These are phyloP conservation scores for Pelodiscus sinensis DNA, from an alignment of 2,113 vertebrate genomes.

Conservation along the genomic window DNA sequence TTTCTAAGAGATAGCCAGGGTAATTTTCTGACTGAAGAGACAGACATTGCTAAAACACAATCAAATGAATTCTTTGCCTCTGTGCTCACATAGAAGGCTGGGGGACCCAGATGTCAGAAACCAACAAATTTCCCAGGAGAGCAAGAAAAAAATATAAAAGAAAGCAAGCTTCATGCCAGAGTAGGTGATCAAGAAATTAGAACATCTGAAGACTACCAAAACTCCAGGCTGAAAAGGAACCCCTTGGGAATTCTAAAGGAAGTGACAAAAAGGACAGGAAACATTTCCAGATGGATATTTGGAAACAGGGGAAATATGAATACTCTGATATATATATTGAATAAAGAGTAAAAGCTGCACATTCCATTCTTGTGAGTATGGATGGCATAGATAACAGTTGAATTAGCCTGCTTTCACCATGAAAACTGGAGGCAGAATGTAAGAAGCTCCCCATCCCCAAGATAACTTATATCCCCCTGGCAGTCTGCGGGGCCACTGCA, in stretches of 20 bases:
- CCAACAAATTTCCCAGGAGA: slow-evolving; percentile 75
- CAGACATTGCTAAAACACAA: slow-evolving; percentile 70
- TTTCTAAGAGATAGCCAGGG: slow-evolving; percentile 65
- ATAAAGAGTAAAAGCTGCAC: slow-evolving; percentile 37
- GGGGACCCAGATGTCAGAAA: slow-evolving; percentile 72
- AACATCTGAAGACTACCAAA: slow-evolving; percentile 63
- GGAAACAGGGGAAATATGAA: slow-evolving; percentile 32
- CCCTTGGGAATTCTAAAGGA: slow-evolving; percentile 43
- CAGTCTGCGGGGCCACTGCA: background rate
- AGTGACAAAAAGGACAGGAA: slow-evolving; percentile 40
- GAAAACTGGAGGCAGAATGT: background rate
- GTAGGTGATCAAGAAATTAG: slow-evolving; percentile 73
- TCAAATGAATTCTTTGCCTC: slow-evolving; percentile 75
- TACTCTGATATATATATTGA: slow-evolving; percentile 41
- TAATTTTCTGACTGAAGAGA: slow-evolving; percentile 76
- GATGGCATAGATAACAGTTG: background rate
- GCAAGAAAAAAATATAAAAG: slow-evolving; percentile 45
- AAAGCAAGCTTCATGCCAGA: slow-evolving; percentile 47
- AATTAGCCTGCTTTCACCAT: background rate
- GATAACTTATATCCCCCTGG: slow-evolving; percentile 9
- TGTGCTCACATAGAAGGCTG: slow-evolving; percentile 64
- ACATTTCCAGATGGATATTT: slow-evolving; percentile 46
- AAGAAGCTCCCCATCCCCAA: slow-evolving; percentile 37
- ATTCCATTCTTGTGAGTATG: background rate
- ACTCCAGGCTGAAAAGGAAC: slow-evolving; percentile 43